These are phyloP conservation scores for Atta colombica DNA, from an alignment of 1,140 invertebrate species.

Conservation along the genomic window DNA sequence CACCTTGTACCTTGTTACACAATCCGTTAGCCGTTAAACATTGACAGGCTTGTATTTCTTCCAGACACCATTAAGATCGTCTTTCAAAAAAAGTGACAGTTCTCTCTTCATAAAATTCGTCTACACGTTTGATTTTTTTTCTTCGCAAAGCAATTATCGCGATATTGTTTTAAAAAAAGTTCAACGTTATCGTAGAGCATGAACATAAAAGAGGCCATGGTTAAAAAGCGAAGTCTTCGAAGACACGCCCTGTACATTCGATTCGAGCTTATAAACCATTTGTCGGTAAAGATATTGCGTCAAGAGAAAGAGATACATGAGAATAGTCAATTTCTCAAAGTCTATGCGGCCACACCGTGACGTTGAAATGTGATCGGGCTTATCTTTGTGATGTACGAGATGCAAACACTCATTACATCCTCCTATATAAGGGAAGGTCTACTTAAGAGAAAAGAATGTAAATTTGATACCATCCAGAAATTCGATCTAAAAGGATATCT, in stretches of 20 bases:
- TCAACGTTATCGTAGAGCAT: background rate
- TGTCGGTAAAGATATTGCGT: conserved; percentile 61
- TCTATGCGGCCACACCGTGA: conserved; percentile 36
- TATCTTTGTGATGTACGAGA: conserved; percentile 68
- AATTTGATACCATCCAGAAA: background rate
- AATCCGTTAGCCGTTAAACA: conserved; percentile 59
- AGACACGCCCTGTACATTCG: conserved; percentile 32
- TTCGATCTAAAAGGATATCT: background rate
- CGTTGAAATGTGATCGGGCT: conserved; percentile 73
- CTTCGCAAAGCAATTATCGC: background rate
- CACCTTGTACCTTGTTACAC: conserved; percentile 67
- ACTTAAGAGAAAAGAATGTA: conserved; percentile 14
- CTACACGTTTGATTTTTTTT: conserved; percentile 14
- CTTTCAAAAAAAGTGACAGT: background rate
- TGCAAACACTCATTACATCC: conserved; percentile 70
- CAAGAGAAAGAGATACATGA: conserved; percentile 59
- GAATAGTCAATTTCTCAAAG: conserved; percentile 64
- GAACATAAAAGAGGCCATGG: background rate
- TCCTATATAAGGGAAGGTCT: background rate
- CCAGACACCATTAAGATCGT: background rate
- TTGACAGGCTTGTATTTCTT: conserved; percentile 51
- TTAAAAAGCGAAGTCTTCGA: conserved; percentile 32
- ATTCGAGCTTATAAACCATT: conserved; percentile 55
- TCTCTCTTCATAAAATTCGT: background rate
- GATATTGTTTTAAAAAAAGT: background rate